Base-by-base conservation (phyloP, 2,797 vertebrate species). In the Rhinella marina region DNA sequence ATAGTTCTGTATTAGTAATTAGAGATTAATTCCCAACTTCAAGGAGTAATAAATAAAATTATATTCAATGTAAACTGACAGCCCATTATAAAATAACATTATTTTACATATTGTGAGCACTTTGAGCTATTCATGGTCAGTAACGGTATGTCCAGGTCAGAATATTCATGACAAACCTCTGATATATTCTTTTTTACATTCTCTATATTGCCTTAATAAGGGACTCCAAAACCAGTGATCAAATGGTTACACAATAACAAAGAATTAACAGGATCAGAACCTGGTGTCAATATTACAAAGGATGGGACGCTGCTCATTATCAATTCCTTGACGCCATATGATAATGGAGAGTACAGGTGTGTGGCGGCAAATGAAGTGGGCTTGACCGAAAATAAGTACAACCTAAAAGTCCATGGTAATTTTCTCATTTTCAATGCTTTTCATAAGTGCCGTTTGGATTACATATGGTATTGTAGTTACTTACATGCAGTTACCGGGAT, bases 381-480 rank as follows among this genome's bases (percentile, higher is more conserved):
- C 72, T 96, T 96, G 90, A 96, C 97, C 0, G 97, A 99, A 94
- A 97, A 93, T 92, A 99, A 97, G 92, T 99, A 99, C 79, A 97
- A 95, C 88, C 96, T 99, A 75, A 98, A 97, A 94, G 97, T 99
- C 82, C 96, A 98, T 0, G 98, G 98, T 99, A 93, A 95, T 77
- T n/a, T 19, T 73, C 7, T 41, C 14, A 88, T 19, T 54, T 64
- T 9, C 13, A 8, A 9, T 64, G 48, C 12, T 76, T 83, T 9
- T 41, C 1, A 72, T 23, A 68, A 68, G 19, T 21, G 23, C 19
- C 21, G 17, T 41, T 73, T 73, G 17, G 8, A 73, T 73, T 73
- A 21, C 7, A 41, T 4, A 73, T 48, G 23, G 12, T 4, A 25
- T 64, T n/a, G n/a, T 25, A n/a, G 13, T 29, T 68, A 29, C 14